Conservation (phyloP, 1,140 invertebrate genomes). For the Dysdera silvatica region DNA sequence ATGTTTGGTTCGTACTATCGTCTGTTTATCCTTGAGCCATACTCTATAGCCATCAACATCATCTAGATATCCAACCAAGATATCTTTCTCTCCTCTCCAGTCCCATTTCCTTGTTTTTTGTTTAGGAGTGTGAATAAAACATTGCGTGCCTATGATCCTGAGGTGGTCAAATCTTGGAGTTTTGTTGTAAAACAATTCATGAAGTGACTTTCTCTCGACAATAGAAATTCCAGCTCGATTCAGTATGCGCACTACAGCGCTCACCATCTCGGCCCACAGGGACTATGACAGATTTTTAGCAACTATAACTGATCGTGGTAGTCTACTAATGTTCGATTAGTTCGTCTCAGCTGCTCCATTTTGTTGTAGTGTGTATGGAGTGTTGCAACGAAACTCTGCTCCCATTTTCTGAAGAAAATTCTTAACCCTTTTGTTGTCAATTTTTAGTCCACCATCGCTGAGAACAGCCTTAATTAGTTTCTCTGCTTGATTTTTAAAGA, state of each 20-base stretch:
- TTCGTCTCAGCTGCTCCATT: conserved; percentile 49
- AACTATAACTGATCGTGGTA: conserved; percentile 40
- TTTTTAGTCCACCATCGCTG: too few relatives aligned
- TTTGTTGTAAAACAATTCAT: conserved; percentile 43
- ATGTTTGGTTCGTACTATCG: too few relatives aligned
- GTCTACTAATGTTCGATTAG: conserved; percentile 44
- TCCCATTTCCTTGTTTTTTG: conserved; percentile 42
- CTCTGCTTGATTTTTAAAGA: too few relatives aligned
- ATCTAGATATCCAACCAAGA: conserved; percentile 44
- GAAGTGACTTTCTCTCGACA: conserved; percentile 39
- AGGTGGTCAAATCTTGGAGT: conserved; percentile 48
- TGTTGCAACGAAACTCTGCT: too few relatives aligned
- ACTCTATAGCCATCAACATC: conserved; percentile 41
- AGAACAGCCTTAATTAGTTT: too few relatives aligned
- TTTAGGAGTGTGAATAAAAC: conserved; percentile 42
- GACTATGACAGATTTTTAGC: conserved; percentile 39
- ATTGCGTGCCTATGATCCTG: conserved; percentile 46
- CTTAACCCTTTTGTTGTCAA: too few relatives aligned
- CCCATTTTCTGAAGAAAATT: too few relatives aligned
- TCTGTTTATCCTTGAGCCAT: too few relatives aligned
- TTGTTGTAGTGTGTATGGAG: conserved; percentile 46
- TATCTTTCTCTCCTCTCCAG: conserved; percentile 37
- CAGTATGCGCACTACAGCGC: conserved; percentile 42
- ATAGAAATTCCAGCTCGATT: conserved; percentile 37
- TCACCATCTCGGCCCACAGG: conserved; percentile 47